Conservation (phyloP, 2,888 invertebrate species). For the Pristionchus fissidentatus region DNA sequence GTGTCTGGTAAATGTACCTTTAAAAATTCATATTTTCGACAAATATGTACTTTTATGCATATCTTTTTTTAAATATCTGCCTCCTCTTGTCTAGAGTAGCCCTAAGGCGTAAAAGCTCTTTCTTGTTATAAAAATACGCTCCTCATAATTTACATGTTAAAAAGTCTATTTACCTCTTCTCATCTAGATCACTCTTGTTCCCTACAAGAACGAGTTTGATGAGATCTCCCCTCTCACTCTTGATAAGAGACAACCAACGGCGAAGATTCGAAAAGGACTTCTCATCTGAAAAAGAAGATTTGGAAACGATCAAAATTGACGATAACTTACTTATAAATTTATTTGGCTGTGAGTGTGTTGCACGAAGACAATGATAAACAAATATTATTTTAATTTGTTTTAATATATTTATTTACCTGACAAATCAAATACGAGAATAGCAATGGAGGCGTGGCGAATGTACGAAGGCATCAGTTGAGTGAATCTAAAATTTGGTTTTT, state of each 20-base stretch:
- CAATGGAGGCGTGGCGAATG: constrained; percentile 58
- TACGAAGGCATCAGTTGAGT: constrained; percentile 61
- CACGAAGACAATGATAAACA: neutral
- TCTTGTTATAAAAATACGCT: too few species aligned
- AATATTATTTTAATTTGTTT: neutral
- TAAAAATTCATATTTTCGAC: too few species aligned
- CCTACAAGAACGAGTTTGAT: constrained; percentile 30
- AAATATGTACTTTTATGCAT: too few species aligned
- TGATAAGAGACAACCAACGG: neutral
- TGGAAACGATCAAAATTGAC: neutral
- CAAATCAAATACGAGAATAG: constrained; percentile 60
- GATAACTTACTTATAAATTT: neutral
- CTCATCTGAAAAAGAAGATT: neutral
- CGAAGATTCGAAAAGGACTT: constrained; percentile 16
- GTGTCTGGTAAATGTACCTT: too few species aligned
- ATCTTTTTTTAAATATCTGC: too few species aligned
- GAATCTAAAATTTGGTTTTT: constrained; percentile 50
- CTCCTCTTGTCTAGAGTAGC: too few species aligned
- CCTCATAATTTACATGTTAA: neutral
- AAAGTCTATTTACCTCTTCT: neutral
- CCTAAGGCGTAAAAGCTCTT: too few species aligned
- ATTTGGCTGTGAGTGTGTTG: neutral
- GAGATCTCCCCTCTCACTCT: constrained; percentile 7
- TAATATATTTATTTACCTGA: constrained; percentile 49
- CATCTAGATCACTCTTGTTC: constrained; percentile 32